Evolutionary conservation across 53 echinoderm and acorn worm genomes (phyloP).

Genomic region (Arbacia lixula): DNA sequence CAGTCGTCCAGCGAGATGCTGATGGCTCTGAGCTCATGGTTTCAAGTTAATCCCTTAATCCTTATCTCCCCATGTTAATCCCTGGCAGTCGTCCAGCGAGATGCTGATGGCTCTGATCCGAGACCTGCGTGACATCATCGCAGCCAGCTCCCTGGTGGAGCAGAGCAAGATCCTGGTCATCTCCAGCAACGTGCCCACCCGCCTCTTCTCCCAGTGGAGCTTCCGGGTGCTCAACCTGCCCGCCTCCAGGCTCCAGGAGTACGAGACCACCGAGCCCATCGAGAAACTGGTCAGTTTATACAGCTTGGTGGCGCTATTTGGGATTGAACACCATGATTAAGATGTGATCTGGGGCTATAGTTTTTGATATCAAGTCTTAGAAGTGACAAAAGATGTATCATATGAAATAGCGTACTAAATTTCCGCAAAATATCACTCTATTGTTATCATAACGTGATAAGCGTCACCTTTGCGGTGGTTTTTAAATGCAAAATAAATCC

Average conservation of each 20-base stretch:
- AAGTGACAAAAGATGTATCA: no score
- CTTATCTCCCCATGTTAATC: no score
- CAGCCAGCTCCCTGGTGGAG: constrained; percentile 56
- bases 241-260: constrained; percentile 89
- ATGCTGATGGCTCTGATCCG: constrained; percentile 89
- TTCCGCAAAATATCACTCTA: no score
- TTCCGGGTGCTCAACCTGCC: constrained; percentile 92
- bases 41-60: constrained; percentile 61
- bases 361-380: no score
- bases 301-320: no score
- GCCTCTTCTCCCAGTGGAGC: constrained; percentile 97
- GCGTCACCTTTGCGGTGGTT: no score
- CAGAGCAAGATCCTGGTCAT: constrained; percentile 91
- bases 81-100: constrained; percentile 85
- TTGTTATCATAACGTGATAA: no score
- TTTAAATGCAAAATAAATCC: no score
- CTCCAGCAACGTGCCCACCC: constrained; percentile 89
- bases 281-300: constrained; percentile 79
- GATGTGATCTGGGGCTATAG: no score
- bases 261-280: constrained; percentile 92
- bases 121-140: constrained; percentile 71
- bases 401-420: no score
- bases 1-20: constrained; percentile 97
- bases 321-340: no score
- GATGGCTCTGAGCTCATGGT: constrained; percentile 77